These are phyloP conservation scores for Corydoras sp. DNA, from an alignment of 2,113 vertebrate species.

Conservation along the genomic window DNA sequence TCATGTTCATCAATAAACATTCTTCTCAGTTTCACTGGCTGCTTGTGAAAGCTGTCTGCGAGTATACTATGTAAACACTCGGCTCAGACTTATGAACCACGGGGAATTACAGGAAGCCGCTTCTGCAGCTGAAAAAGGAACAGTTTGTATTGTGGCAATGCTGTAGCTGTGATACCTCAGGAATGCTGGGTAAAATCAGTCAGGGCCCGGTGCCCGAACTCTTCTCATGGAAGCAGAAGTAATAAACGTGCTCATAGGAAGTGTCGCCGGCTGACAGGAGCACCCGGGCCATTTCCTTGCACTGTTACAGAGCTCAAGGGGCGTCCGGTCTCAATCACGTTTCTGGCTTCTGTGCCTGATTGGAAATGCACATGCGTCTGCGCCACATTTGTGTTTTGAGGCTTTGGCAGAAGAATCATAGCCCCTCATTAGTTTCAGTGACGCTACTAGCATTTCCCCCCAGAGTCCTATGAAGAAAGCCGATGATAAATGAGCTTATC, in stretches of 20 bases:
- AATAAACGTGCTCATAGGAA: conserved; percentile 49
- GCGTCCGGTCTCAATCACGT: conserved; percentile 34
- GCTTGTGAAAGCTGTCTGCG: conserved; percentile 18
- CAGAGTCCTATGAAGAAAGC: conserved; percentile 14
- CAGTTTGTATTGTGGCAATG: conserved; percentile 29
- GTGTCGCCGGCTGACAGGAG: conserved; percentile 44
- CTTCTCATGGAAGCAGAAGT: conserved; percentile 39
- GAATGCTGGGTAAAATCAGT: conserved; percentile 28
- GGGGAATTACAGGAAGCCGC: conserved; percentile 18
- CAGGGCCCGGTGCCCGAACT: conserved; percentile 16
- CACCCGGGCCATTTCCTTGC: conserved; percentile 25
- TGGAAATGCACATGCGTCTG: conserved; percentile 34
- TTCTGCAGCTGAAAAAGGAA: conserved; percentile 33
- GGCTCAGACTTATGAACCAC: conserved; percentile 22
- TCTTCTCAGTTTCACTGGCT: conserved; percentile 27
- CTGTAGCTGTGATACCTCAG: conserved; percentile 21
- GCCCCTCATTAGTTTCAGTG: conserved; percentile 30
- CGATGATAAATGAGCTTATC: conserved; percentile 34
- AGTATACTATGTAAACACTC: conserved; percentile 32
- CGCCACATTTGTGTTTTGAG: conserved; percentile 21
- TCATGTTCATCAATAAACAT: conserved; percentile 31
- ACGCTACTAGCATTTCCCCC: conserved; percentile 25
- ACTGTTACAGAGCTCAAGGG: conserved; percentile 41
- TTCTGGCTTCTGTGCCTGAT: conserved; percentile 38
- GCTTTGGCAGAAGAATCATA: conserved; percentile 24